These are phyloP conservation scores for Platycnemis pennipes DNA, from an alignment of 2,888 invertebrate genomes.

Conservation along the genomic window DNA sequence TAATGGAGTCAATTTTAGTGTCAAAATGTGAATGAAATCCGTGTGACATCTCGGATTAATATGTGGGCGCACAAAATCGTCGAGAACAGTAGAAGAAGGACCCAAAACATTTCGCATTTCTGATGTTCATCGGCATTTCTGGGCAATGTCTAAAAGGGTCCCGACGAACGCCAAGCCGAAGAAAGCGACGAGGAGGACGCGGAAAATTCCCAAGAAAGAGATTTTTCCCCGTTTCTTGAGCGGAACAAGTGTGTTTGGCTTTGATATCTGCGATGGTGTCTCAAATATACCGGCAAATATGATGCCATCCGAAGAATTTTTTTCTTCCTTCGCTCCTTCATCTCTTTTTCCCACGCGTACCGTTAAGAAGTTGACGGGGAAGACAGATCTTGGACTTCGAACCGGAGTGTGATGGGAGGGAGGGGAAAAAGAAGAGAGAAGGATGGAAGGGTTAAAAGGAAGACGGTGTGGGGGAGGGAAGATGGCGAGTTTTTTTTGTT, in stretches of 20 bases:
- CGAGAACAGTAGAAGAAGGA: no score
- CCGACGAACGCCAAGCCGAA: background rate
- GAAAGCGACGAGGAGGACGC: background rate
- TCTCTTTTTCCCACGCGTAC: constrained; percentile 49
- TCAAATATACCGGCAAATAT: constrained; percentile 16
- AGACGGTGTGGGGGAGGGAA: background rate
- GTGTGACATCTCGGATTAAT: no score
- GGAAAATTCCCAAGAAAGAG: background rate
- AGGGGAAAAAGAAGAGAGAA: background rate
- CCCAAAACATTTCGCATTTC: no score
- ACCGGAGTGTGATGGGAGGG: background rate
- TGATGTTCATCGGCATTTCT: no score
- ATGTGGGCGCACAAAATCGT: no score
- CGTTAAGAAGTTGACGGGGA: constrained; percentile 50
- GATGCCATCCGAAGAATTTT: constrained; percentile 17
- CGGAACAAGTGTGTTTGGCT: background rate
- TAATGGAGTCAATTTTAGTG: no score
- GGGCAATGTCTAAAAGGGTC: no score
- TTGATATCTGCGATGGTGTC: background rate
- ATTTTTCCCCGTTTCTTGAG: background rate
- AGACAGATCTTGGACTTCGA: constrained; percentile 43
- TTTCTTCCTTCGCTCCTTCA: background rate
- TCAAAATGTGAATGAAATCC: no score
- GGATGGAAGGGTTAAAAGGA: background rate
- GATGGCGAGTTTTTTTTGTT: background rate